Percentiles rank a stretch among this genome's conserved stretches.
These are phyloP conservation scores for Mythimna ferrago DNA, from an alignment of 2,888 invertebrate species.

Conservation along the genomic window DNA sequence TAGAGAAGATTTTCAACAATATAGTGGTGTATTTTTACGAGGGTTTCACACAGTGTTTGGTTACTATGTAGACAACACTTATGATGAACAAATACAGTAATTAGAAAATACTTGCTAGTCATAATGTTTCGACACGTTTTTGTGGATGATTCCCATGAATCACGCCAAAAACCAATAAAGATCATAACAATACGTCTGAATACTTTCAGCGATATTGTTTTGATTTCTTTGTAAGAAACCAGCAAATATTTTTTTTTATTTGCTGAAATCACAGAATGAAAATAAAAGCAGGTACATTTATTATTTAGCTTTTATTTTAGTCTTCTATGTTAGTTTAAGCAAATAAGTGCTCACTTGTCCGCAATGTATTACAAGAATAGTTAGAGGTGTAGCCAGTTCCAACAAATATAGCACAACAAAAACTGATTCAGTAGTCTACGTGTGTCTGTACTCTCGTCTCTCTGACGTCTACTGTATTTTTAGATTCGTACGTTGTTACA, in stretches of 20 bases:
- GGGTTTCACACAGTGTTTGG: not conserved
- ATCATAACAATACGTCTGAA: not conserved
- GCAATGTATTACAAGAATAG: slow-evolving; percentile 16
- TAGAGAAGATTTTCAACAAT: slow-evolving; percentile 15
- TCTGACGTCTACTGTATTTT: slow-evolving; percentile 62
- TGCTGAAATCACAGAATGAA: not conserved
- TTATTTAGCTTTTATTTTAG: not conserved
- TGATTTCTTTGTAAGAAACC: not conserved
- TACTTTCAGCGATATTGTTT: no score
- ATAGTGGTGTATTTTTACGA: slow-evolving; percentile 20
- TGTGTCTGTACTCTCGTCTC: slow-evolving; percentile 46
- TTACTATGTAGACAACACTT: not conserved
- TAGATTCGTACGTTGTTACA: slow-evolving; percentile 42
- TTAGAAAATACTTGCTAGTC: not conserved
- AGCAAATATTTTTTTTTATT: no score
- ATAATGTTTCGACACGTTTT: not conserved
- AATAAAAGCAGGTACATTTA: not conserved
- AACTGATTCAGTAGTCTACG: slow-evolving; percentile 45
- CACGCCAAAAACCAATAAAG: not conserved
- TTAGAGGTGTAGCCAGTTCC: slow-evolving; percentile 1
- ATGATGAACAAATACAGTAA: not conserved
- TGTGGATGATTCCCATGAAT: not conserved
- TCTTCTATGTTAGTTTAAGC: not conserved
- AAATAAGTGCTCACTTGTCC: not conserved
- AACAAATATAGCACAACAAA: slow-evolving; percentile 33